phyloP scores from a whole-genome alignment of 2,113 vertebrate genomes.

The Brachirus orientalis region DNA sequence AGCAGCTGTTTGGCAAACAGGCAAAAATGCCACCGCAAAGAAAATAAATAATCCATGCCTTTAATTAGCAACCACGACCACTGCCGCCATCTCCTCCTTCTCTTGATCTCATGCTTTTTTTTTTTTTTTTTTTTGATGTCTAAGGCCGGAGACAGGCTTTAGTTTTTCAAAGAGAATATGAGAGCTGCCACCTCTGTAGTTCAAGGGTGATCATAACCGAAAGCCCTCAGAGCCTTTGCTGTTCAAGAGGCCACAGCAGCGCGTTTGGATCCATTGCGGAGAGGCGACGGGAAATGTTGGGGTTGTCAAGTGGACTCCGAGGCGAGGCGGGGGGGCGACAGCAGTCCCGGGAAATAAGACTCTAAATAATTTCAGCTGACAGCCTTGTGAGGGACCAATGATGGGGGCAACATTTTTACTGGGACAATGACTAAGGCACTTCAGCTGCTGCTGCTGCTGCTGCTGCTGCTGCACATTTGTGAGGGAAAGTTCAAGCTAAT shows the following conservation, averaged over 20 bases:
- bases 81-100: background rate
- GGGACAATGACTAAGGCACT: background rate
- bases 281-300: background rate
- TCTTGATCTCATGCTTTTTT: conserved; percentile 46
- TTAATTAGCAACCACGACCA: conserved; percentile 49
- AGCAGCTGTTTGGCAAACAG: conserved; percentile 65
- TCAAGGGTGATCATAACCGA: conserved; percentile 54
- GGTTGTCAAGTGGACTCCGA: conserved; percentile 17
- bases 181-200: conserved; percentile 44
- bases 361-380: conserved; percentile 44
- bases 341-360: conserved; percentile 15
- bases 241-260: conserved; percentile 2
- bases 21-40: conserved; percentile 56
- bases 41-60: conserved; percentile 67
- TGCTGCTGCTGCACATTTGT: conserved; percentile 8
- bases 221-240: conserved; percentile 27
- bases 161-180: conserved; percentile 57
- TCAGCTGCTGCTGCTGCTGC: background rate
- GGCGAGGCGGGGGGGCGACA: conserved; percentile 24
- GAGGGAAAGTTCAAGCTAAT: background rate
- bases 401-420: conserved; percentile 8
- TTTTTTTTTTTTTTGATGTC: no score
- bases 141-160: conserved; percentile 43
- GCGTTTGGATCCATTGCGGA: conserved; percentile 18
- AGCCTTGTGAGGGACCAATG: conserved; percentile 12